Evolutionary conservation across 2,888 invertebrate genomes (phyloP).

Genomic region (Caradrina clavipalpis): DNA sequence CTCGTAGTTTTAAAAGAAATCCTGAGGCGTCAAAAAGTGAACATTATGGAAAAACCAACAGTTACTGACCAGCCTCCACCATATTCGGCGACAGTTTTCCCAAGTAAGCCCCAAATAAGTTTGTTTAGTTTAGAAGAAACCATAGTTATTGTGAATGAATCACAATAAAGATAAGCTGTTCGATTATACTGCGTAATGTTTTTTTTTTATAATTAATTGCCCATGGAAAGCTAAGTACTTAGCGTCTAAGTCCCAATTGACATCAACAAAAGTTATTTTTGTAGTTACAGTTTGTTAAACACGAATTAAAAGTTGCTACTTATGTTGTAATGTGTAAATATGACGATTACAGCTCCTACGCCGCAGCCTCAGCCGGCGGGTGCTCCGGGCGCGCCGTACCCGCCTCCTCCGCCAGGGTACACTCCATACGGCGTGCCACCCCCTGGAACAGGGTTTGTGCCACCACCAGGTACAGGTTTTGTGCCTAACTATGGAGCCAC

Average conservation of each 20-base stretch:
- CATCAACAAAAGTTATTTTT: not conserved
- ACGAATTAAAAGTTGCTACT: not conserved
- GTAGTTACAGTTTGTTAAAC: constrained; percentile 21
- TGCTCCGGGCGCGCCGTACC: constrained; percentile 75
- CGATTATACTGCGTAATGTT: constrained; percentile 68
- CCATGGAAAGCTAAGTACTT: not conserved
- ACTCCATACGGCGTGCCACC: constrained; percentile 84
- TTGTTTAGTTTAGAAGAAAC: constrained; percentile 64
- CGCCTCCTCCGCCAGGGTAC: constrained; percentile 91
- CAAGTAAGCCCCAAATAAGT: constrained; percentile 74
- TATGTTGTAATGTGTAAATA: constrained; percentile 26
- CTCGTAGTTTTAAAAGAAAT: constrained; percentile 28
- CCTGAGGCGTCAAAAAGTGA: constrained; percentile 47
- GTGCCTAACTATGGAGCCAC: constrained; percentile 92
- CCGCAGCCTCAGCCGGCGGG: constrained; percentile 59
- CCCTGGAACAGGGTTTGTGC: constrained; percentile 83
- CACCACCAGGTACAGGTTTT: constrained; percentile 85
- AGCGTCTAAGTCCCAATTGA: too few relatives aligned
- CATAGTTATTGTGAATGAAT: constrained; percentile 71
- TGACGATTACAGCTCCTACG: constrained; percentile 53
- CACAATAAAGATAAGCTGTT: constrained; percentile 76
- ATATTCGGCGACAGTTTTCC: constrained; percentile 84
- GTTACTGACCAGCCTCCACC: constrained; percentile 89
- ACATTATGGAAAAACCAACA: constrained; percentile 83
- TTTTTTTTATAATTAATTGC: constrained; percentile 28